Evolutionary conservation across 2,888 invertebrate species (phyloP).

Genomic region (Caenorhabditis becei): DNA sequence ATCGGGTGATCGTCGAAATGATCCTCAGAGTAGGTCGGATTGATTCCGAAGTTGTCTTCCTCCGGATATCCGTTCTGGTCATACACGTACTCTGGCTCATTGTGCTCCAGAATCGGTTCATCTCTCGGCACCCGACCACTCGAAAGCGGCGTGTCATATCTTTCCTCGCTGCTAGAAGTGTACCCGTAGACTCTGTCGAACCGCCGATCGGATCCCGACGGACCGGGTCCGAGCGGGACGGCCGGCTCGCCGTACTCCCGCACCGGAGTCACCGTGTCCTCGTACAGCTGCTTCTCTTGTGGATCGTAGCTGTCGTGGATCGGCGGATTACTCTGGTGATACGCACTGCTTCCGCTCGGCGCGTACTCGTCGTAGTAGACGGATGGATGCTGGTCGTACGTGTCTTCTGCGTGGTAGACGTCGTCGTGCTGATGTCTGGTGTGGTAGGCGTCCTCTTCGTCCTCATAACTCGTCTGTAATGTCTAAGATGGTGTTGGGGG

Average conservation of each 20-base stretch:
- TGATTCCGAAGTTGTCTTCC: slow-evolving; percentile 64
- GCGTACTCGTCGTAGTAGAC: slow-evolving; percentile 50
- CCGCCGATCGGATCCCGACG: not conserved
- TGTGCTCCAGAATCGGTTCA: slow-evolving; percentile 55
- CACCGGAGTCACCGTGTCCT: slow-evolving; percentile 63
- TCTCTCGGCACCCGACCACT: slow-evolving; percentile 31
- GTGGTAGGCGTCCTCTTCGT: slow-evolving; percentile 77
- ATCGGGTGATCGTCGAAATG: slow-evolving; percentile 42
- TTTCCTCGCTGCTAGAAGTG: slow-evolving; percentile 36
- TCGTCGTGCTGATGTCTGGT: slow-evolving; percentile 44
- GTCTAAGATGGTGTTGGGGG: slow-evolving; percentile 55
- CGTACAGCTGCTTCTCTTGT: slow-evolving; percentile 27
- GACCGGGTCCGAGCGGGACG: slow-evolving; percentile 2
- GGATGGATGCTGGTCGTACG: slow-evolving; percentile 36
- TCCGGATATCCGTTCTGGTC: slow-evolving; percentile 62
- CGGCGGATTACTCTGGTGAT: not conserved
- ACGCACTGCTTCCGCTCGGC: slow-evolving; percentile 14
- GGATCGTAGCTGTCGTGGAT: not conserved
- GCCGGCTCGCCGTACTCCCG: slow-evolving; percentile 39
- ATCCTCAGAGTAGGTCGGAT: slow-evolving; percentile 65
- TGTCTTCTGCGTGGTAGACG: slow-evolving; percentile 34
- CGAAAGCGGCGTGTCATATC: slow-evolving; percentile 47
- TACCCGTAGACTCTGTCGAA: slow-evolving; percentile 45
- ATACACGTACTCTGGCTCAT: slow-evolving; percentile 63
- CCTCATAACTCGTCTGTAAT: slow-evolving; percentile 76